These are phyloP conservation scores for Lasioglossum leucozonium DNA, from an alignment of 2,888 invertebrate genomes.

Conservation along the genomic window DNA sequence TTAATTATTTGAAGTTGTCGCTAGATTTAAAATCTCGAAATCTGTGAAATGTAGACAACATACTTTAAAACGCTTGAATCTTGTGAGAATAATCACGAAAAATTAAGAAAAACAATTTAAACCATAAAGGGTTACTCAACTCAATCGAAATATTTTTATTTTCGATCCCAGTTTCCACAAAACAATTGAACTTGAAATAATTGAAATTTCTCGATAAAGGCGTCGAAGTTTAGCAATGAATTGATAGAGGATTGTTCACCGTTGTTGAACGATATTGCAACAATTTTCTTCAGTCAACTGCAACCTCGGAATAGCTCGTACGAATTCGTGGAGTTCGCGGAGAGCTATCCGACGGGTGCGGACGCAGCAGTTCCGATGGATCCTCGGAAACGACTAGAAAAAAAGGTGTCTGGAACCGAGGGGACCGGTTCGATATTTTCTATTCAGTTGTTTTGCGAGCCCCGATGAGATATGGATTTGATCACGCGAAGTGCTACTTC, in stretches of 20 bases:
- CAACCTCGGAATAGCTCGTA: background rate
- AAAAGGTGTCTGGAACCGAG: background rate
- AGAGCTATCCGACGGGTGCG: conserved; percentile 60
- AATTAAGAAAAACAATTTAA: background rate
- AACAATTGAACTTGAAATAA: too few relatives aligned
- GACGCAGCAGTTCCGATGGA: conserved; percentile 60
- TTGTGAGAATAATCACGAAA: too few relatives aligned
- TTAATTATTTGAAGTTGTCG: background rate
- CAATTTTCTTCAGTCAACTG: background rate
- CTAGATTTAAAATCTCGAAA: too few relatives aligned
- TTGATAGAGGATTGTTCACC: background rate
- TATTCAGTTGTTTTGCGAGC: conserved; percentile 42
- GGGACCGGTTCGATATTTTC: conserved; percentile 39
- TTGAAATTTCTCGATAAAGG: background rate
- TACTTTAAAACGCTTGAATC: too few relatives aligned
- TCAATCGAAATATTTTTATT: background rate
- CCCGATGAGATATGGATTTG: conserved; percentile 59
- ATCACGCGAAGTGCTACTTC: conserved; percentile 56
- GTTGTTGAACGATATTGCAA: too few relatives aligned
- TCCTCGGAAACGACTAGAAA: background rate
- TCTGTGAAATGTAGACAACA: background rate
- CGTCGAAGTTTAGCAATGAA: background rate
- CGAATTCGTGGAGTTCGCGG: background rate
- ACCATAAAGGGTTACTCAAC: background rate
- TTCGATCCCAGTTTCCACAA: background rate